Evolutionary conservation across 2,113 vertebrate species (phyloP), one percentile per base, ranked within the genome.

Genomic region (Melanotaenia duboulayi): DNA sequence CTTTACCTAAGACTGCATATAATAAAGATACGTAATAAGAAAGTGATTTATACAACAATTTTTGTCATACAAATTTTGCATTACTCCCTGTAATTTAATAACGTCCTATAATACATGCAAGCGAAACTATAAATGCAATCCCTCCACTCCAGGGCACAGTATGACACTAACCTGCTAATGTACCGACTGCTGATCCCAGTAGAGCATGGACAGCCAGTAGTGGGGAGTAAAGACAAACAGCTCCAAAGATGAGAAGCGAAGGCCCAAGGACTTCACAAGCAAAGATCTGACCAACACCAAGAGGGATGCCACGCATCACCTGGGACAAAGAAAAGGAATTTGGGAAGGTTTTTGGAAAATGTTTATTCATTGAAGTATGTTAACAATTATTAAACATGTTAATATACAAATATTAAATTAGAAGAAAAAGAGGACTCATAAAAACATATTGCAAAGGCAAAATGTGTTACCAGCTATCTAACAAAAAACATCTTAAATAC

Each of bases 201-300:
- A 94, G 16, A 52, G 92, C 89, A 2, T 94, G 90, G 44, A 87
- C 0, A 0, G 85, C 89, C 65, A 91, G 69, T 71, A 94, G 81
- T 1, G 93, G 93, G 48, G 93, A 95, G 76, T 92, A 94, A 48
- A 94, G 84, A 54, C 93, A 63, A 10, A 93, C 84, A 0, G 91
- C 91, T 20, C 56, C 86, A 32, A 94, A 78, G 65, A 94, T 93
- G 14, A 94, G 82, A 16, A 94, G 58, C 7, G 92, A 89, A 13
- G 93, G 85, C 11, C 88, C 83, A 12, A 94, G 48, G 5, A 65
- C 73, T 25, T 37, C 85, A 70, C 93, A 94, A 48, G 90, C 90
- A 19, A 80, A 95, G 65, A 95, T 92, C 86, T 94, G 93, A 48
- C 94, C 93, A 64, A 94, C 92, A 0, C 93, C 93, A 14, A 93